These are phyloP conservation scores for Mastigias papua DNA, from an alignment of 30 jellyfish, hydroid and myxozoan genomes.

Conservation along the genomic window DNA sequence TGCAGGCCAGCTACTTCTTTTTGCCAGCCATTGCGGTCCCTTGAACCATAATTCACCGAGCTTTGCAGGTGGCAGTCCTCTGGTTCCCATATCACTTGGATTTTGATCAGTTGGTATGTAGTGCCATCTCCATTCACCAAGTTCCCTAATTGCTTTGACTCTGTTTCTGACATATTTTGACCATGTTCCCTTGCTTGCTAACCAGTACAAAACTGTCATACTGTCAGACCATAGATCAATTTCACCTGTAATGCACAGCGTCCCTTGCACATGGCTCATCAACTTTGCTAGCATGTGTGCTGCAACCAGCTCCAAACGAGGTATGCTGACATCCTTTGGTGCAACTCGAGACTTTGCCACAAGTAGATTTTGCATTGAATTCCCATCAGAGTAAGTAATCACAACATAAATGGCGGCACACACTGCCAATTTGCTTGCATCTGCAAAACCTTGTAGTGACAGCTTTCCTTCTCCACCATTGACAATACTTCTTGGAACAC, in stretches of 20 bases:
- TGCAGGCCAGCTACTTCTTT: conserved; percentile 14
- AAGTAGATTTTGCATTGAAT: conserved; percentile 2
- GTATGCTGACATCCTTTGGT: conserved; percentile 8
- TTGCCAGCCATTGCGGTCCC: conserved; percentile 54
- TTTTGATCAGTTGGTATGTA: conserved; percentile 60
- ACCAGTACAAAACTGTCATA: conserved; percentile 63
- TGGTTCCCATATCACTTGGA: conserved; percentile 64
- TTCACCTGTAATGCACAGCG: no score
- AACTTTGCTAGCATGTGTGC: conserved; percentile 70
- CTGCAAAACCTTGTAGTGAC: conserved; percentile 57
- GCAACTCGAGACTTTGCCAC: conserved; percentile 58
- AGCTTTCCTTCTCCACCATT: conserved; percentile 2
- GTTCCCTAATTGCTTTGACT: no score
- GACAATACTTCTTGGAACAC: conserved; percentile 9
- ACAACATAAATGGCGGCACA: conserved; percentile 24
- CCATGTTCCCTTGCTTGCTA: conserved; percentile 65
- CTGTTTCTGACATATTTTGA: conserved; percentile 70
- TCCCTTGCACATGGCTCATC: conserved; percentile 42
- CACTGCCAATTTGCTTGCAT: conserved; percentile 23
- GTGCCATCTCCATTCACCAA: no score
- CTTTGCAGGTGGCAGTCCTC: conserved; percentile 47
- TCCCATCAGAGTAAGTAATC: conserved; percentile 9
- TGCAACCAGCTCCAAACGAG: conserved; percentile 56
- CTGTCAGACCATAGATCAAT: conserved; percentile 75
- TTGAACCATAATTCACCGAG: conserved; percentile 36